Conservation (phyloP, 2,797 vertebrate species). For the Gallinago solitaria region DNA sequence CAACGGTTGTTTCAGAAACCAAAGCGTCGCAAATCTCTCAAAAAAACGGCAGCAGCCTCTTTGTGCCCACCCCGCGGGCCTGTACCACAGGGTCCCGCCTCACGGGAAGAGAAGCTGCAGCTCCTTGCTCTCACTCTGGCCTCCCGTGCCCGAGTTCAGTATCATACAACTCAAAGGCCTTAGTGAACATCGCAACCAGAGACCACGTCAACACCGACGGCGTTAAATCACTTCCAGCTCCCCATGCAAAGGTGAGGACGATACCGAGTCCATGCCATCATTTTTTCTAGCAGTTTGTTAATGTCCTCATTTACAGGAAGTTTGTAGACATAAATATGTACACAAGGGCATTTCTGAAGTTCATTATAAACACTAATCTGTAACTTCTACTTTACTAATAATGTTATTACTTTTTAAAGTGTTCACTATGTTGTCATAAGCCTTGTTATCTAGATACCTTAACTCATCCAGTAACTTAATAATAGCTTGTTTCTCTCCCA, state of each 20-base stretch:
- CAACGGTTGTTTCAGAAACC: rapidly evolving
- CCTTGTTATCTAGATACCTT: not conserved
- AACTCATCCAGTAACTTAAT: slow-evolving; percentile 34
- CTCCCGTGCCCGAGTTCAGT: rapidly evolving
- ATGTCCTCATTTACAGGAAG: not conserved
- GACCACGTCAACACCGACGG: rapidly evolving
- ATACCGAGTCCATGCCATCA: not conserved
- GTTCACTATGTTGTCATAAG: not conserved
- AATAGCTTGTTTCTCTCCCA: not conserved
- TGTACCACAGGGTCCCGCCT: rapidly evolving
- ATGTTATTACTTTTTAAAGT: not conserved
- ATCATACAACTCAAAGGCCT: not conserved
- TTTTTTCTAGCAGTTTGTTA: not conserved
- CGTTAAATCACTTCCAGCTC: not conserved
- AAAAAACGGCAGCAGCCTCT: not conserved
- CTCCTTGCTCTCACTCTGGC: rapidly evolving
- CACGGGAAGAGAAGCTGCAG: not conserved
- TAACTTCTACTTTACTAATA: not conserved
- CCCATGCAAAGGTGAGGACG: not conserved
- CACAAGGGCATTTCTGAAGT: not conserved
- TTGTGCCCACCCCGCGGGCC: rapidly evolving
- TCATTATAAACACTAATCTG: not conserved
- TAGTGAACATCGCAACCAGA: not conserved
- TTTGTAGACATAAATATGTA: not conserved
- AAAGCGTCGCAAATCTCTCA: not conserved